Evolutionary conservation across 2,888 invertebrate genomes (phyloP), one percentile per base, ranked within the genome.

Genomic region (Cheiracanthium punctorium): DNA sequence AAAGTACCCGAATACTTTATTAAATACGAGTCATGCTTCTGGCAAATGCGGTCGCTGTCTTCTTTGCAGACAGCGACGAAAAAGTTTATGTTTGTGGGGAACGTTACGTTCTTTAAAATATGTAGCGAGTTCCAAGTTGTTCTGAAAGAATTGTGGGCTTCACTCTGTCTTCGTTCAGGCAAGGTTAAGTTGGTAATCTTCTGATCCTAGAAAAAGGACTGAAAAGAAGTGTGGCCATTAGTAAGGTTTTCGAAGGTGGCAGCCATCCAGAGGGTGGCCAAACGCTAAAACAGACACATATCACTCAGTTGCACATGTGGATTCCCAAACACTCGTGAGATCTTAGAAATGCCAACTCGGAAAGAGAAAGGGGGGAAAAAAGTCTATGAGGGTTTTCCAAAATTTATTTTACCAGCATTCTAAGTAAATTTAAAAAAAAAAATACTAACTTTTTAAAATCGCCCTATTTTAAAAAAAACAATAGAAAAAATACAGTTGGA

Each of bases 191-290:
- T 30, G 52, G 48, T 14, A 30, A 17, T 67, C 65, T 79, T 72
- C 17, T 30, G 28, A 43, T 33, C 80, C 85, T 86, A 86, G 84
- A 86, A 86, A 86, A 86, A 75, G 80, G 80, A 86, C 85, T 86
- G 80, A 80, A 86, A 86, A 86, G 71, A 80, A 58, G 72, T 86
- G 30, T 43, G 32, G 64, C 58, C 43, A 86, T 86, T 86, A 86
- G 85, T 86, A 74, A 70, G 52, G 65, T 52, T 80, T 79, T 52
- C 24, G 43, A 69, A 48, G 73, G 79, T 37, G 29, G 33, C 79
- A 85, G 85, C 85, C 85, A 86, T 80, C 85, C 75, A 75, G 67
- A 79, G 52, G 80, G 85, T 86, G 85, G 85, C 85, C 58, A 75
- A 80, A 82, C 29, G 72, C 82, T 82, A 82, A 64, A 86, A 77